A percentile compares a stretch with the other conserved stretches of the same genome.
Conservation (phyloP, 1,140 invertebrate genomes). For the Capitella teleta region DNA sequence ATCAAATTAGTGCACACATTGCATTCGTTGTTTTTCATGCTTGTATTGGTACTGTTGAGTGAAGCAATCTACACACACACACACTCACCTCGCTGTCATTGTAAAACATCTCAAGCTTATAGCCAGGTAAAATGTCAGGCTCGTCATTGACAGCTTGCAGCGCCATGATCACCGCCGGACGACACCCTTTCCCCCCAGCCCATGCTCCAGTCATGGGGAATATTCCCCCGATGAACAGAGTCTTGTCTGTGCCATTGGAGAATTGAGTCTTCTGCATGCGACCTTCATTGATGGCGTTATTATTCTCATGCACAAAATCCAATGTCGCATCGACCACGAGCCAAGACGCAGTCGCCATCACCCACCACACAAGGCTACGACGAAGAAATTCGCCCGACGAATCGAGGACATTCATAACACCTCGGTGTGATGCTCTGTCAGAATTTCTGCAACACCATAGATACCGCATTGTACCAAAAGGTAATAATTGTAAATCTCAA, state of each 20-base stretch:
- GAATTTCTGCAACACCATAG: not conserved
- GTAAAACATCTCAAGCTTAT: slow-evolving; percentile 78
- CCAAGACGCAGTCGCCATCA: not conserved
- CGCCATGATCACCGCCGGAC: slow-evolving; percentile 75
- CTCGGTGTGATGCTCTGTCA: not conserved
- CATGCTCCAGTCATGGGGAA: slow-evolving; percentile 96
- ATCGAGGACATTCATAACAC: not conserved
- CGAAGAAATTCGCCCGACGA: no score
- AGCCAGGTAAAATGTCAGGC: slow-evolving; percentile 80
- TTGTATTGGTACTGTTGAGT: no score
- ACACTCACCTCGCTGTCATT: slow-evolving; percentile 91
- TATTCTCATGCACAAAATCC: not conserved
- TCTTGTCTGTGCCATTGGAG: slow-evolving; percentile 14
- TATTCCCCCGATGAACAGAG: slow-evolving; percentile 87
- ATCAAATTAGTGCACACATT: no score
- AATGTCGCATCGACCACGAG: not conserved
- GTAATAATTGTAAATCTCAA: not conserved
- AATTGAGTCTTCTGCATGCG: not conserved
- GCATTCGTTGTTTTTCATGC: no score
- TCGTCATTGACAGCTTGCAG: slow-evolving; percentile 88
- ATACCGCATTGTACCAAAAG: not conserved
- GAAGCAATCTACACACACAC: no score
- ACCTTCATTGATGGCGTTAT: not conserved
- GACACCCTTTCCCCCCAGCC: slow-evolving; percentile 45
- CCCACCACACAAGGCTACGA: no score